Conservation (phyloP, 2,797 vertebrate genomes). For the Danio aesculapii region DNA sequence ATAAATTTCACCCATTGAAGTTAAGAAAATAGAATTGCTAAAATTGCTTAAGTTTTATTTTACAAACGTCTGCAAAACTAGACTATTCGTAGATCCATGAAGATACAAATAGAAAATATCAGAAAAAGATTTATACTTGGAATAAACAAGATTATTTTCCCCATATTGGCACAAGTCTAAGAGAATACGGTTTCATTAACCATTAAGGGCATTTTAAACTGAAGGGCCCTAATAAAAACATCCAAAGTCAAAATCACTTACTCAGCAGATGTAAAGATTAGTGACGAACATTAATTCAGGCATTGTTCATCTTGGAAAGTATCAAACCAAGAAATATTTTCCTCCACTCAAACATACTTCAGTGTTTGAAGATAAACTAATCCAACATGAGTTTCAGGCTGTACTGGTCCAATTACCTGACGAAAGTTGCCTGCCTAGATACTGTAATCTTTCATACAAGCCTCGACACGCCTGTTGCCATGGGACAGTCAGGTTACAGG, state of each 20-base stretch:
- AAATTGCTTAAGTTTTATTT: too few species aligned
- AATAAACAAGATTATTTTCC: neutral
- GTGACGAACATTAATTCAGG: neutral
- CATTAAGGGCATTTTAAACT: neutral
- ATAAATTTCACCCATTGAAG: too few species aligned
- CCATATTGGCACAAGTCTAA: too few species aligned
- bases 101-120: too few species aligned
- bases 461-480: slow-evolving; percentile 30
- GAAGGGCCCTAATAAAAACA: neutral
- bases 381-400: slow-evolving; percentile 40
- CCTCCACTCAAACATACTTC: neutral
- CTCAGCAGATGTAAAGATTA: neutral
- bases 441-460: slow-evolving; percentile 24
- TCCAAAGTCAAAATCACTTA: neutral
- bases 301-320: neutral
- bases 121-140: neutral
- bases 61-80: too few species aligned
- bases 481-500: slow-evolving; percentile 27
- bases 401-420: slow-evolving; percentile 17
- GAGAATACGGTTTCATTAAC: neutral
- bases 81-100: too few species aligned
- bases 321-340: neutral
- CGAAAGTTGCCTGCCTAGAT: slow-evolving; percentile 12
- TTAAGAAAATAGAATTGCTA: too few species aligned
- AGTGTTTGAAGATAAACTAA: slow-evolving; percentile 8